Conservation (phyloP, 2,888 invertebrate genomes). For the Halictus quadricinctus region DNA sequence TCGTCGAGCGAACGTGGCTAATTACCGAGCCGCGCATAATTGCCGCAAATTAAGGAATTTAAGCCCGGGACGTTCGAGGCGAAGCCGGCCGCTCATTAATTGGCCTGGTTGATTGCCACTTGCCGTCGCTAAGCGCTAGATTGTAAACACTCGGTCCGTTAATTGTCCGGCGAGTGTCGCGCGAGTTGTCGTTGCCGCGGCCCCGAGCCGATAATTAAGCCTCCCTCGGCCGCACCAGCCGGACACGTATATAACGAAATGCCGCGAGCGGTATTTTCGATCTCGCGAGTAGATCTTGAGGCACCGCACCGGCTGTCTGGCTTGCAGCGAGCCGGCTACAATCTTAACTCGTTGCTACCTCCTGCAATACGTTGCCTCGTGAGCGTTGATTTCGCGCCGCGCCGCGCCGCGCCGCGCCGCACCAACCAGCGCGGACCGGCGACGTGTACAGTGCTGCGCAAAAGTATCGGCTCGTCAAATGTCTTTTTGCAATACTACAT, state of each 20-base stretch:
- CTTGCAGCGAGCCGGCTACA: slow-evolving; percentile 15
- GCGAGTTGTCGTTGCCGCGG: slow-evolving; percentile 62
- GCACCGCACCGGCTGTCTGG: slow-evolving; percentile 30
- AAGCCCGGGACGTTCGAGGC: slow-evolving; percentile 61
- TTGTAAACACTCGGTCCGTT: slow-evolving; percentile 77
- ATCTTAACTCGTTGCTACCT: slow-evolving; percentile 31
- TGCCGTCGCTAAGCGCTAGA: slow-evolving; percentile 73
- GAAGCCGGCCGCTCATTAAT: slow-evolving; percentile 72
- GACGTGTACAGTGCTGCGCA: slow-evolving; percentile 9
- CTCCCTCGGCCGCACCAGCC: slow-evolving; percentile 39
- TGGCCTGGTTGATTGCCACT: slow-evolving; percentile 76
- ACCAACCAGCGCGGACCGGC: neutral
- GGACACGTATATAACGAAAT: slow-evolving; percentile 57
- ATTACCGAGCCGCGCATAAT: slow-evolving; percentile 73
- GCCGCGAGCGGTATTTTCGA: slow-evolving; percentile 58
- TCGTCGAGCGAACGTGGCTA: slow-evolving; percentile 54
- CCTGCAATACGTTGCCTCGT: slow-evolving; percentile 17
- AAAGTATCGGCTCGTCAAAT: neutral
- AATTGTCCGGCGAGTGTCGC: slow-evolving; percentile 73
- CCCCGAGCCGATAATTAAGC: slow-evolving; percentile 66
- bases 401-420: slow-evolving; percentile 5
- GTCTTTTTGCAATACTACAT: neutral
- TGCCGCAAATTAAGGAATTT: slow-evolving; percentile 76
- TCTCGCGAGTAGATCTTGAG: slow-evolving; percentile 46
- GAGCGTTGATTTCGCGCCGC: slow-evolving; percentile 15